Conservation (phyloP, 2,113 vertebrate genomes). For the Lepus americanus region DNA sequence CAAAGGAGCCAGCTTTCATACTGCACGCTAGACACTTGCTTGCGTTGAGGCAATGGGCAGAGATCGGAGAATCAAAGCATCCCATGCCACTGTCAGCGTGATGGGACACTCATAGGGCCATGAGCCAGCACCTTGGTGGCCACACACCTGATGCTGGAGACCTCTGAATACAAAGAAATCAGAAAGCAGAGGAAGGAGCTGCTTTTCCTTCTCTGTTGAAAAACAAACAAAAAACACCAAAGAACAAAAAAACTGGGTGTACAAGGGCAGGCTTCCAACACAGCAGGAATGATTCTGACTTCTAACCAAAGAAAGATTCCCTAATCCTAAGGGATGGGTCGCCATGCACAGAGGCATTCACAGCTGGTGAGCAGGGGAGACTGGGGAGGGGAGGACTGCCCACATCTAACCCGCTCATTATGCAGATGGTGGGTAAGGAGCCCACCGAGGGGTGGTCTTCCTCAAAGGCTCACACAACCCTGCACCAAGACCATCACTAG, state of each 20-base stretch:
- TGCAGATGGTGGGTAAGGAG: accelerated
- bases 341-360: background rate
- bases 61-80: background rate
- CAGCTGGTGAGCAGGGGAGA: background rate
- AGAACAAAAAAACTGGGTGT: background rate
- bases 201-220: background rate
- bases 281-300: background rate
- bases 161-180: background rate
- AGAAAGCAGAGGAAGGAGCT: background rate
- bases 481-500: background rate
- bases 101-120: background rate
- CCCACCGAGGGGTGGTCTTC: background rate
- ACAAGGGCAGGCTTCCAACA: background rate
- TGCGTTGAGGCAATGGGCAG: background rate
- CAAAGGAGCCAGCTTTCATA: background rate
- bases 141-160: background rate
- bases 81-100: background rate
- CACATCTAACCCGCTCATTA: background rate
- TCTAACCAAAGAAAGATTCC: background rate
- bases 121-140: background rate
- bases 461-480: background rate
- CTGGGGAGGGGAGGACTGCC: background rate
- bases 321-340: background rate
- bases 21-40: background rate
- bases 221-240: too few relatives aligned